Evolutionary conservation across 2,797 vertebrate species (phyloP).

Genomic region (Propithecus perrieri): DNA sequence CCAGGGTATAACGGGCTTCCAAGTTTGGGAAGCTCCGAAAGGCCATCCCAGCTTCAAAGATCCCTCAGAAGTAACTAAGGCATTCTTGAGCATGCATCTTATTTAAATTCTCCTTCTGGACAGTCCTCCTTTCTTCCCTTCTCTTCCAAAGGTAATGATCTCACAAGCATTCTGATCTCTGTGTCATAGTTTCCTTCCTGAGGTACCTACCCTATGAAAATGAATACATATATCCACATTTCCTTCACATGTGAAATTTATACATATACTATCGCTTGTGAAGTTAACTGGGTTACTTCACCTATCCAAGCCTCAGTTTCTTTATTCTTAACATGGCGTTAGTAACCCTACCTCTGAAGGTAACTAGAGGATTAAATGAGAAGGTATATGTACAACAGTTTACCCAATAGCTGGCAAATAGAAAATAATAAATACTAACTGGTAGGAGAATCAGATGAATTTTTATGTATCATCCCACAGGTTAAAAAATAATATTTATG

Average conservation of each 20-base stretch:
- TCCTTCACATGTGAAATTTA: background rate
- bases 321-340: background rate
- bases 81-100: background rate
- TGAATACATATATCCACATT: background rate
- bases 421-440: background rate
- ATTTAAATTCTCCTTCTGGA: background rate
- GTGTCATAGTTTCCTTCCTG: background rate
- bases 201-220: background rate
- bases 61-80: rapidly evolving
- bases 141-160: background rate
- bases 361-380: background rate
- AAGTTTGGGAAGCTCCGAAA: background rate
- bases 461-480: background rate
- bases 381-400: background rate
- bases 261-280: background rate
- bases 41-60: background rate
- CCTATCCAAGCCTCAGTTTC: background rate
- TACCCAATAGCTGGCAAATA: background rate
- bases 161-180: background rate
- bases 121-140: background rate
- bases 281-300: background rate
- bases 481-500: background rate
- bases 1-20: background rate
- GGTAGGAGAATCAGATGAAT: background rate
- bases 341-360: background rate